Percentiles rank a stretch among this genome's conserved stretches.
These are phyloP conservation scores for Urocyon cinereoargenteus DNA, from an alignment of 2,797 vertebrate species.

Conservation along the genomic window DNA sequence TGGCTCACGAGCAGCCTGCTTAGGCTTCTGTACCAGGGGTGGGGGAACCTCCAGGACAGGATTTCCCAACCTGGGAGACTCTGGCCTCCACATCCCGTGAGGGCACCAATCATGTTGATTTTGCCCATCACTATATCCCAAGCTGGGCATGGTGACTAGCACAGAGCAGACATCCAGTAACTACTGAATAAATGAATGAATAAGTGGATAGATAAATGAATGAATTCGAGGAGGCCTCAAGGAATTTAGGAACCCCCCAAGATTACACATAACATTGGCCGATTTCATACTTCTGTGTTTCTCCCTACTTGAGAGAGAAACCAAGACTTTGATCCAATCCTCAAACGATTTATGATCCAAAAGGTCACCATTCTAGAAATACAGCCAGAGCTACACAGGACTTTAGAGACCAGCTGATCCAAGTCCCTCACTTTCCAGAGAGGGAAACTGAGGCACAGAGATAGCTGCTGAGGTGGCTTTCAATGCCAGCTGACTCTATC, in stretches of 20 bases:
- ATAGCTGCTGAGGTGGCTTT: neutral
- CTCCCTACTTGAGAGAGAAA: neutral
- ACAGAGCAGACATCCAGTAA: neutral
- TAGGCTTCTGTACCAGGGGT: neutral
- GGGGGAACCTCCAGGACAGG: neutral
- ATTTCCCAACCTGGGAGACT: neutral
- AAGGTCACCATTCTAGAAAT: slow-evolving; percentile 16
- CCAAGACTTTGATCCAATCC: neutral
- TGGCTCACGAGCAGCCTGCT: neutral
- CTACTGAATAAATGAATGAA: neutral
- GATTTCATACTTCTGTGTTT: neutral
- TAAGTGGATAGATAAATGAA: neutral
- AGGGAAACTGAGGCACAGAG: neutral
- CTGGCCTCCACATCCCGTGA: neutral
- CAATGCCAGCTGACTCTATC: neutral
- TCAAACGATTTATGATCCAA: neutral
- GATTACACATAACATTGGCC: neutral
- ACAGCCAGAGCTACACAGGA: neutral
- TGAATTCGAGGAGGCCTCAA: neutral
- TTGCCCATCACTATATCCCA: neutral
- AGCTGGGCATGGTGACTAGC: neutral
- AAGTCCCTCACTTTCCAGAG: neutral
- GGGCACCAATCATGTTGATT: neutral
- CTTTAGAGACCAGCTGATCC: neutral
- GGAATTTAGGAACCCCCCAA: neutral